Evolutionary conservation across 2,888 invertebrate genomes (phyloP), one percentile per base, ranked within the genome.

Genomic region (Drosophila anomalata): DNA sequence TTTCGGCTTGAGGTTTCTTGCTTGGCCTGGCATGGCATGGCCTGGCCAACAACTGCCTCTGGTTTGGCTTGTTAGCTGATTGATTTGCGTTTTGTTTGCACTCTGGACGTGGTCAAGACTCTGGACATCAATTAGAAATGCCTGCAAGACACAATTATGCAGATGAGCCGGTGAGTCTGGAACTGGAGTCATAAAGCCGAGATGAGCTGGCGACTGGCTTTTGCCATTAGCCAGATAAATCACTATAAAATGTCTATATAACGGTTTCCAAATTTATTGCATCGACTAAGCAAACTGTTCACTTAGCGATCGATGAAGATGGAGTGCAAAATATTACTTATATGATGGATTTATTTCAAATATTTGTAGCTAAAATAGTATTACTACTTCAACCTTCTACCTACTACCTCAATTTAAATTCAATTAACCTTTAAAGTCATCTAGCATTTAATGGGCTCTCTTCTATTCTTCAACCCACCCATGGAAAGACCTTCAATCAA

Each of bases 11-110:
- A 67, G 82, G 82, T 84, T 70, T 83, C 47, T 67, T 69, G 58
- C 74, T 65, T 66, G 66, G 73, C 48, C 50, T 11, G 48, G 36
- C n/a, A 2, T 36, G 36, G 36, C 36, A n/a, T 33, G 33, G 59
- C 60, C 72, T 67, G 50, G 22, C 22, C 24, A 39, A 42, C 65
- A 48, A 58, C 58, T 42, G 55, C 55, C 55, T 36, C 50, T 56
- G 67, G 56, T 56, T 52, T 31, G 60, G 75, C 82, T 80, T 82
- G 86, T 82, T 82, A 67, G 86, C 82, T 82, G 87, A 87, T 82
- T 82, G 82, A 83, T 87, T 83, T 87, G 82, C 63, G 86, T 78
- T 82, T 82, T 87, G 82, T 85, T 85, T 85, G 87, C 86, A 68
- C 60, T 74, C 76, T 81, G 79, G 73, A 75, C 84, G 78, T 68